Conservation (phyloP, 1,140 invertebrate species). For the Hylyphantes graminicola region DNA sequence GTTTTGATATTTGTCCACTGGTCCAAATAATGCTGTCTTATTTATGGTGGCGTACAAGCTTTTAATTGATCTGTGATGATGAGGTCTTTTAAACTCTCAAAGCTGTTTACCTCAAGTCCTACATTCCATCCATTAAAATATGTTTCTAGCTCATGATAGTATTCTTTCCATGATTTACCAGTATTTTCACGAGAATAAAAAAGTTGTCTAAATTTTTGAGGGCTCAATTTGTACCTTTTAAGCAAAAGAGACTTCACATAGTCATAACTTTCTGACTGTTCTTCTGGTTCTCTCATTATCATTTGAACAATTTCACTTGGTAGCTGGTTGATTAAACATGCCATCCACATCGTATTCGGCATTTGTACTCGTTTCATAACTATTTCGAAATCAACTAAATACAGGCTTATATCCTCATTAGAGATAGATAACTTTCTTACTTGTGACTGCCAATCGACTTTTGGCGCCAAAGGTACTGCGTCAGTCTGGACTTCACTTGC, state of each 20-base stretch:
- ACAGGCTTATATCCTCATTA: background rate
- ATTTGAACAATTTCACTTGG: background rate
- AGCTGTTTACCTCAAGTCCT: background rate
- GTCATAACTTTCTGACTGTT: background rate
- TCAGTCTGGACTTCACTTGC: background rate
- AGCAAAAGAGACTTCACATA: too few species aligned
- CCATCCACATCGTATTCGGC: background rate
- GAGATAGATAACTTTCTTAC: background rate
- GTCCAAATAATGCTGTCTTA: background rate
- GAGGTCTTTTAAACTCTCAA: slow-evolving; percentile 6
- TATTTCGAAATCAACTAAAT: background rate
- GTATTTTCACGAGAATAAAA: background rate
- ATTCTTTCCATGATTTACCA: background rate
- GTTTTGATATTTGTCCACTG: too few species aligned
- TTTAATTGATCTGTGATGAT: slow-evolving; percentile 3
- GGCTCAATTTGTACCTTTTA: background rate
- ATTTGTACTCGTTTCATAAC: background rate
- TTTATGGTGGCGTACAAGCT: background rate
- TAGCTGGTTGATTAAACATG: background rate
- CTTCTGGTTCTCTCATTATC: slow-evolving; percentile 1
- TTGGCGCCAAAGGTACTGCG: background rate
- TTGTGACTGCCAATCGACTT: background rate
- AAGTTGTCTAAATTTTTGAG: slow-evolving; percentile 23
- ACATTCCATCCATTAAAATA: background rate
- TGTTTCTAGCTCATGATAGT: background rate